phyloP scores from a whole-genome alignment of 2,888 invertebrate species.

The Leptodirus hochenwartii region DNA sequence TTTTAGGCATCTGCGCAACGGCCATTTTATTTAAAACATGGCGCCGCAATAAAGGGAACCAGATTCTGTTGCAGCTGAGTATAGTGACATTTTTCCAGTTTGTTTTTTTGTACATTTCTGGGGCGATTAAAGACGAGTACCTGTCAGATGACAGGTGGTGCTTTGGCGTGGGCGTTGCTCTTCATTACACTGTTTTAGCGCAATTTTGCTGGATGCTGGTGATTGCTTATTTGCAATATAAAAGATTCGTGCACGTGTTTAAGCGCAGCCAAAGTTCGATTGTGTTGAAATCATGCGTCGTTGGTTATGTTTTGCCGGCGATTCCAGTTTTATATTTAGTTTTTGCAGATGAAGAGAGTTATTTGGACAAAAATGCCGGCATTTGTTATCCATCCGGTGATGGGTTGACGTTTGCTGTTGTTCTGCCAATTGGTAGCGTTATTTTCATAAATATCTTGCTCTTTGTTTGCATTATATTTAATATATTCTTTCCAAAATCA shows the following conservation, averaged over 20 bases:
- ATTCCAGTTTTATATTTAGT: constrained; percentile 33
- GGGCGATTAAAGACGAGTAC: constrained; percentile 21
- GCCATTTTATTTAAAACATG: constrained; percentile 37
- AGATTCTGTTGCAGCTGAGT: constrained; percentile 22
- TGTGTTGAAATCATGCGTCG: constrained; percentile 38
- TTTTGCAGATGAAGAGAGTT: constrained; percentile 29
- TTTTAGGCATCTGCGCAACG: constrained; percentile 31
- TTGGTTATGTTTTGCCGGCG: constrained; percentile 42
- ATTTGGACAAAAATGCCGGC: constrained; percentile 23
- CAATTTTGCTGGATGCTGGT: constrained; percentile 59
- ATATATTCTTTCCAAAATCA: constrained; percentile 21
- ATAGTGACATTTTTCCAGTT: constrained; percentile 20
- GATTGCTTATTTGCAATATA: constrained; percentile 47
- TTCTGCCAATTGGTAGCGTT: constrained; percentile 34
- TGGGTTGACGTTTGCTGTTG: constrained; percentile 34
- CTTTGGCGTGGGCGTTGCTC: constrained; percentile 34
- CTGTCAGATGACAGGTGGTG: constrained; percentile 28
- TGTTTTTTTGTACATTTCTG: constrained; percentile 22
- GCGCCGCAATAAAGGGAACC: constrained; percentile 29
- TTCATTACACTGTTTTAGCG: constrained; percentile 48
- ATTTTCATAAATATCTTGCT: constrained; percentile 36
- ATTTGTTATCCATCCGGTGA: constrained; percentile 35
- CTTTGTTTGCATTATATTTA: constrained; percentile 36
- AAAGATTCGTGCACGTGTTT: constrained; percentile 33
- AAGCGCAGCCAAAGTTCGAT: constrained; percentile 9